phyloP scores from a whole-genome alignment of 2,888 invertebrate genomes.

The Actias luna region DNA sequence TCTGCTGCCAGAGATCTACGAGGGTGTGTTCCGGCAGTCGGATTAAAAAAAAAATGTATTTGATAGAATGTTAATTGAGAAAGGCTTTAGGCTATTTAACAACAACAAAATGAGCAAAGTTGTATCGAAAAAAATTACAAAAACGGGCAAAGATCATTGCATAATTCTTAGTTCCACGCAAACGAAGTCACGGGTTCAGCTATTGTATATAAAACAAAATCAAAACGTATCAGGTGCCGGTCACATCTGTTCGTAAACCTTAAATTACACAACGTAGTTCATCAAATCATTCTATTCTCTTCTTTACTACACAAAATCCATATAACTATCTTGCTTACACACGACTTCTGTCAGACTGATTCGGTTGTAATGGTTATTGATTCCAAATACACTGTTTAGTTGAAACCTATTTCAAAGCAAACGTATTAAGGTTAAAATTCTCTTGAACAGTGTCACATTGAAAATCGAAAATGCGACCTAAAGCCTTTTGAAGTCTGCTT shows the following conservation, averaged over 20 bases:
- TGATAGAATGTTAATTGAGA: too few relatives aligned
- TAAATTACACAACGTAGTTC: slow-evolving; percentile 47
- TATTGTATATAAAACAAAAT: neutral
- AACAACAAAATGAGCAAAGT: too few relatives aligned
- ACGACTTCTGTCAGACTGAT: slow-evolving; percentile 72
- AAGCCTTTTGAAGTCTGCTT: slow-evolving; percentile 68
- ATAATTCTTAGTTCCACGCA: too few relatives aligned
- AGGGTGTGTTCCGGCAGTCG: too few relatives aligned
- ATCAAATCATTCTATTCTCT: slow-evolving; percentile 34
- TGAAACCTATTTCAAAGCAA: slow-evolving; percentile 46
- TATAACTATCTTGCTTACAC: slow-evolving; percentile 49
- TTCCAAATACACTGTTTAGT: slow-evolving; percentile 43
- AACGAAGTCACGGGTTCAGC: too few relatives aligned
- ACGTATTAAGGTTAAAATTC: slow-evolving; percentile 29
- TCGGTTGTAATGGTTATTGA: slow-evolving; percentile 76
- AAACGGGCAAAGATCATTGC: too few relatives aligned
- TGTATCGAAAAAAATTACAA: too few relatives aligned
- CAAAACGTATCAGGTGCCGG: slow-evolving; percentile 66
- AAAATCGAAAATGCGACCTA: slow-evolving; percentile 59
- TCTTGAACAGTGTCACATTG: slow-evolving; percentile 25
- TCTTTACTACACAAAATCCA: slow-evolving; percentile 41
- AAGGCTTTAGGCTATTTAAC: too few relatives aligned
- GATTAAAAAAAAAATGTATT: too few relatives aligned
- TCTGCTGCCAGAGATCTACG: too few relatives aligned
- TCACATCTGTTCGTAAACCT: slow-evolving; percentile 61